Conservation (phyloP, 2,113 vertebrate genomes). For the Sarotherodon lohbergeri region DNA sequence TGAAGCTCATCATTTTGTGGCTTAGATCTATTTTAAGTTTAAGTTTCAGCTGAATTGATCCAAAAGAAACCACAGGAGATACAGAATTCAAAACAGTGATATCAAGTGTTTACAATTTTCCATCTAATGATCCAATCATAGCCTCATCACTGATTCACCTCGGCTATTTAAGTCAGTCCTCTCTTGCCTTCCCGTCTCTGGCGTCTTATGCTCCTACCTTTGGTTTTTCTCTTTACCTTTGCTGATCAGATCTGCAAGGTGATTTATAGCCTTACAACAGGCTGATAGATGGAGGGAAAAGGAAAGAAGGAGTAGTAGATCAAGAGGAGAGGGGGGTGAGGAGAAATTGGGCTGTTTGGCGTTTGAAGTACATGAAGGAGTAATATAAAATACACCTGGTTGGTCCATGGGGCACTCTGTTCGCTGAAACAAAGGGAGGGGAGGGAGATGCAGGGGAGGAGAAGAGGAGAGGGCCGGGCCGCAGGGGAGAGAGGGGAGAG, state of each 20-base stretch:
- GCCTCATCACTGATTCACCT: neutral
- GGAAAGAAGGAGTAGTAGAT: constrained; percentile 21
- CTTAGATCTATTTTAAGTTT: neutral
- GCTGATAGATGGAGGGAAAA: constrained; percentile 5
- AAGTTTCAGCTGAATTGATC: neutral
- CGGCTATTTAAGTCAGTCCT: neutral
- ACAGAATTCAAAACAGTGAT: neutral
- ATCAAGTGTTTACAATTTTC: neutral
- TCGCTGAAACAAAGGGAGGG: constrained; percentile 52
- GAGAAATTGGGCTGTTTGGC: constrained; percentile 44
- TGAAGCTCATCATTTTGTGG: neutral
- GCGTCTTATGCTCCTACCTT: neutral
- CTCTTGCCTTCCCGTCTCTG: neutral
- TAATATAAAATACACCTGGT: constrained; percentile 81
- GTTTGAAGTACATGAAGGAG: constrained; percentile 77
- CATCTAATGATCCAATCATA: neutral
- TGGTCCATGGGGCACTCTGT: constrained; percentile 59
- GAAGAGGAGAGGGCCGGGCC: constrained; percentile 11
- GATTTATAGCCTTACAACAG: constrained; percentile 63
- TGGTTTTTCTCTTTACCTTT: neutral
- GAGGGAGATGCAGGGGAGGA: constrained; percentile 28
- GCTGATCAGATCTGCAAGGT: constrained; percentile 30
- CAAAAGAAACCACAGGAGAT: neutral
- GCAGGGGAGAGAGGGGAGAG: constrained; percentile 14
- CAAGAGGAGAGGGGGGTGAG: constrained; percentile 17